Evolutionary conservation across 1,140 invertebrate species (phyloP), one percentile per base, ranked within the genome.

Genomic region (Cydia splendana): DNA sequence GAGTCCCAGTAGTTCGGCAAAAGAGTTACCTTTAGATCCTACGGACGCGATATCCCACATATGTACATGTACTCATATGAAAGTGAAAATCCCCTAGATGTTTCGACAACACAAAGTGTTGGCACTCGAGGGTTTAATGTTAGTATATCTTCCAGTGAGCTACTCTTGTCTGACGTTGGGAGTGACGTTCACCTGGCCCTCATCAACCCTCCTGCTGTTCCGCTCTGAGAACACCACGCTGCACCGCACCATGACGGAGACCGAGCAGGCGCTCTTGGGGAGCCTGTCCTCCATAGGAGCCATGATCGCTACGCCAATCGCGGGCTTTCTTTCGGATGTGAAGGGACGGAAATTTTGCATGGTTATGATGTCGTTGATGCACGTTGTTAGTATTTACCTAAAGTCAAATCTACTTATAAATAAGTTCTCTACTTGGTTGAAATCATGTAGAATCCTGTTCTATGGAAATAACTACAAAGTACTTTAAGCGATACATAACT

Each of bases 221-320:
- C 74, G 79, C 4, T 89, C 88, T 15, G 74, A 77, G 6, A 85
- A 86, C 74, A 89, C 88, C 6, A 82, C 84, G 0, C 76, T 89
- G 0, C 65, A 85, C 57, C 71, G 87, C 7, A 84, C 84, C 0
- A 88, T 88, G 87, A 81, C 79, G 2, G 76, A 82, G 10, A 78
- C 80, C 3, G 88, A 89, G 67, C 34, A 82, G 2, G 65, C 84
- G 0, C 69, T 89, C 2, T 78, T 86, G 13, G 85, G 87, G 0
- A 87, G 84, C 74, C 75, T 89, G 2, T 82, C 88, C 0, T 84
- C 83, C 2, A 79, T 87, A 2, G 85, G 85, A 7, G 83, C 82
- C 0, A 51, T 90, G 18, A 73, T 90, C 5, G 77, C 79, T 5
- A 87, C 82, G 2, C 86, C 85, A 0, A 24, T 85, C 1, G 74